Evolutionary conservation across 2,113 vertebrate species (phyloP).

Genomic region (Pimephales promelas): DNA sequence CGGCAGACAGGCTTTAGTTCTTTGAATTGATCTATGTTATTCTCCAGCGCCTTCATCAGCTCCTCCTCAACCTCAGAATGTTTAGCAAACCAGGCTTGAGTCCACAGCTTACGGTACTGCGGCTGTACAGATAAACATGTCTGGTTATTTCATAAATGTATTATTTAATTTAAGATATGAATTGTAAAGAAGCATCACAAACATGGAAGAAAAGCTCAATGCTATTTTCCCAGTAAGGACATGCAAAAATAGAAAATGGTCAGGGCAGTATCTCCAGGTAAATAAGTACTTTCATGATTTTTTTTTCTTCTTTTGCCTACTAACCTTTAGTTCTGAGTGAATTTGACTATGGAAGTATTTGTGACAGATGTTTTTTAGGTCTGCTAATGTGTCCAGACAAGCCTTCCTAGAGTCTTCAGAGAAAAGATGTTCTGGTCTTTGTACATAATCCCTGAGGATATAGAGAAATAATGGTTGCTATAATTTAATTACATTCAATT

Average conservation of each 20-base stretch:
- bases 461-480: not conserved
- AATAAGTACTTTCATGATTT: not conserved
- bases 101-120: slow-evolving; percentile 77
- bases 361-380: slow-evolving; percentile 73
- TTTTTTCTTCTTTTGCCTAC: not conserved
- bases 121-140: slow-evolving; percentile 67
- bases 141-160: not conserved
- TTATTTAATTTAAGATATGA: not conserved
- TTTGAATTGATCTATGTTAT: slow-evolving; percentile 65
- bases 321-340: slow-evolving; percentile 80
- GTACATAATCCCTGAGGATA: slow-evolving; percentile 66
- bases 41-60: slow-evolving; percentile 69
- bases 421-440: slow-evolving; percentile 57
- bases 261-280: not conserved
- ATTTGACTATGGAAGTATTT: slow-evolving; percentile 72
- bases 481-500: not conserved
- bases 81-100: slow-evolving; percentile 72
- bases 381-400: slow-evolving; percentile 66
- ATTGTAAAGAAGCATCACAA: not conserved
- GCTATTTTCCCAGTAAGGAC: not conserved
- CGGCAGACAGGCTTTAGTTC: slow-evolving; percentile 73
- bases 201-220: not conserved
- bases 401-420: slow-evolving; percentile 39
- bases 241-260: not conserved
- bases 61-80: slow-evolving; percentile 67